Percentiles rank a stretch among this genome's conserved stretches.
phyloP scores from a whole-genome alignment of 1,140 invertebrate species.

The Lethrus apterus region DNA sequence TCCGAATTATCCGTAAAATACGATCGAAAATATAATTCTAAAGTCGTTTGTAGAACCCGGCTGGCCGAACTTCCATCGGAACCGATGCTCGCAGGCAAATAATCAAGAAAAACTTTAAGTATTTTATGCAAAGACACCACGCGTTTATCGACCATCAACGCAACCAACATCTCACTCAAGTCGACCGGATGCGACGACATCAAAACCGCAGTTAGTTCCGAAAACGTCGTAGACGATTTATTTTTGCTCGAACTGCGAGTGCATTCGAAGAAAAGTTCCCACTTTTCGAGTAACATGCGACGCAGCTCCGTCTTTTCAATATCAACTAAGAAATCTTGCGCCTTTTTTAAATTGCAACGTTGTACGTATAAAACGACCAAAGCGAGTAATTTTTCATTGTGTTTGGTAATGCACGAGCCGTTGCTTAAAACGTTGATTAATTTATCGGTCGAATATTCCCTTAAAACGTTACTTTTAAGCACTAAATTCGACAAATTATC shows the following conservation, averaged over 20 bases:
- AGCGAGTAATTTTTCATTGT: slow-evolving; percentile 39
- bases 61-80: slow-evolving; percentile 47
- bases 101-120: slow-evolving; percentile 52
- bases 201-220: slow-evolving; percentile 47
- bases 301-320: slow-evolving; percentile 38
- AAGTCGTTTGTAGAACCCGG: slow-evolving; percentile 46
- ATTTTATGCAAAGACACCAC: slow-evolving; percentile 45
- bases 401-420: slow-evolving; percentile 12
- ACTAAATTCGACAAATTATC: slow-evolving; percentile 47
- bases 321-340: slow-evolving; percentile 42
- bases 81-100: slow-evolving; percentile 51
- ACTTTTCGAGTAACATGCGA: slow-evolving; percentile 41
- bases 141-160: slow-evolving; percentile 41
- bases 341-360: slow-evolving; percentile 44
- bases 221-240: slow-evolving; percentile 44
- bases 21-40: slow-evolving; percentile 46
- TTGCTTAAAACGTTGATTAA: slow-evolving; percentile 44
- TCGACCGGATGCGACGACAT: slow-evolving; percentile 44
- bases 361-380: slow-evolving; percentile 48
- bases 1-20: slow-evolving; percentile 40
- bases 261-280: slow-evolving; percentile 48
- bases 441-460: slow-evolving; percentile 53
- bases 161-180: slow-evolving; percentile 43
- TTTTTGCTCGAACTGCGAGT: slow-evolving; percentile 32
- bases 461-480: slow-evolving; percentile 46